These are phyloP conservation scores for Ceratosolen solmsi DNA, from an alignment of 1,140 invertebrate species.

Conservation along the genomic window DNA sequence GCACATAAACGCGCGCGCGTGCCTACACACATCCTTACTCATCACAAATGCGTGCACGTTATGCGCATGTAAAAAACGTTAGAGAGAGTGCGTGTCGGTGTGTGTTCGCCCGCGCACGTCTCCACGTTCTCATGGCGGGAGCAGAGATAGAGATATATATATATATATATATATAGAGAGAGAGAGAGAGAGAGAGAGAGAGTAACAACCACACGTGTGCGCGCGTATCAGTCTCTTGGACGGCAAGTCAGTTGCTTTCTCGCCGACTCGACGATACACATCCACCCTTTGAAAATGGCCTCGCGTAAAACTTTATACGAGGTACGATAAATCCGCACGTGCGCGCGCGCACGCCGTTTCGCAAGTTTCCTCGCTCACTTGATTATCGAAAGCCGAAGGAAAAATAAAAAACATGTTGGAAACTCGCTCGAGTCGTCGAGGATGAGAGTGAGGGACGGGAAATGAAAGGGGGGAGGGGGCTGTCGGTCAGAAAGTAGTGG, in stretches of 20 bases:
- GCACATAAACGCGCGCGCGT: neutral
- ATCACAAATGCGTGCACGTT: too few relatives aligned
- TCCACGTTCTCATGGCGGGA: too few relatives aligned
- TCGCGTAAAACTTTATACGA: constrained; percentile 50
- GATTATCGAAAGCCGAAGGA: constrained; percentile 34
- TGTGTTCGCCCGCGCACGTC: too few relatives aligned
- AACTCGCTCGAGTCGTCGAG: neutral
- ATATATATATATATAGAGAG: too few relatives aligned
- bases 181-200: too few relatives aligned
- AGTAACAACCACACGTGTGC: neutral
- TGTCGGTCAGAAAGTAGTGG: too few relatives aligned
- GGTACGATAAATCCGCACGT: constrained; percentile 41
- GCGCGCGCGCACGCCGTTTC: constrained; percentile 30
- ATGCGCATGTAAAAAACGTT: too few relatives aligned
- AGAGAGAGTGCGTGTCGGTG: too few relatives aligned
- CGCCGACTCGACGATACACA: neutral
- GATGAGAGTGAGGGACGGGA: neutral
- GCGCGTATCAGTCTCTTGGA: neutral
- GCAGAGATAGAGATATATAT: too few relatives aligned
- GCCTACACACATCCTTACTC: too few relatives aligned
- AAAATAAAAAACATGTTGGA: constrained; percentile 4
- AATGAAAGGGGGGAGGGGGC: neutral
- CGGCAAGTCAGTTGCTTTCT: constrained; percentile 5
- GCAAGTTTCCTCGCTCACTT: constrained; percentile 28
- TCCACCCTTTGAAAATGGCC: constrained; percentile 39